Evolutionary conservation across 2,888 invertebrate species (phyloP).

Genomic region (Cryptocephalus moraei): DNA sequence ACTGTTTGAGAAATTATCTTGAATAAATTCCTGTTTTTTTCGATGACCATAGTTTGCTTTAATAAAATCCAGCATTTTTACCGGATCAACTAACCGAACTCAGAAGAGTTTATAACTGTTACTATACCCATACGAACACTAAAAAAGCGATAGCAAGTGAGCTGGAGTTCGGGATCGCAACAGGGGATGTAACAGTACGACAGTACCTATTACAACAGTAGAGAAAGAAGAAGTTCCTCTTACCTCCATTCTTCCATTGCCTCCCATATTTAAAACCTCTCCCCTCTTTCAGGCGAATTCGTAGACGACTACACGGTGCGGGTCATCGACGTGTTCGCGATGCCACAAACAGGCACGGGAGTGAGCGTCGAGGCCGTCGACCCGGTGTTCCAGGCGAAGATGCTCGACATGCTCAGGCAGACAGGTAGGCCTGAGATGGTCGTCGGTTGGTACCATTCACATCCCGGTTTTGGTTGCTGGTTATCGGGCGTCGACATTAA

Average conservation of each 20-base stretch:
- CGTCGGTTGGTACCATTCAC: slow-evolving; percentile 93
- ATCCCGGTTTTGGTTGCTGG: slow-evolving; percentile 99
- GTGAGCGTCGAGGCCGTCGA: slow-evolving; percentile 99
- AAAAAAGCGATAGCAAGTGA: too few species aligned
- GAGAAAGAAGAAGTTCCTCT: background rate
- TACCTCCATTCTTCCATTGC: background rate
- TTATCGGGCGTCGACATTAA: slow-evolving; percentile 98
- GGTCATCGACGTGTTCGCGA: slow-evolving; percentile 99
- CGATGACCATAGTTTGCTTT: too few species aligned
- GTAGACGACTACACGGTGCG: slow-evolving; percentile 99
- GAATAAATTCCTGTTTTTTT: too few species aligned
- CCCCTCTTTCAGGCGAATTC: slow-evolving; percentile 74
- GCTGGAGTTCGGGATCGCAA: too few species aligned
- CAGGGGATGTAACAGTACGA: too few species aligned
- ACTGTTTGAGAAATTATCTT: too few species aligned
- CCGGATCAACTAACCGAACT: too few species aligned
- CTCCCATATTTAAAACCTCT: background rate
- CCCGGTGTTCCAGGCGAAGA: slow-evolving; percentile 99
- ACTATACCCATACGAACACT: too few species aligned
- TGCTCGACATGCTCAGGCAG: slow-evolving; percentile 97
- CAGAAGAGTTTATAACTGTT: too few species aligned
- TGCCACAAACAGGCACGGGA: slow-evolving; percentile 96
- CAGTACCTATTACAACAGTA: too few species aligned
- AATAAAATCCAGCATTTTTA: too few species aligned
- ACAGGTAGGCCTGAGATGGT: slow-evolving; percentile 99